Base-by-base conservation (phyloP, 2,113 vertebrate genomes). In the Rhinopomastus cyanomelas region DNA sequence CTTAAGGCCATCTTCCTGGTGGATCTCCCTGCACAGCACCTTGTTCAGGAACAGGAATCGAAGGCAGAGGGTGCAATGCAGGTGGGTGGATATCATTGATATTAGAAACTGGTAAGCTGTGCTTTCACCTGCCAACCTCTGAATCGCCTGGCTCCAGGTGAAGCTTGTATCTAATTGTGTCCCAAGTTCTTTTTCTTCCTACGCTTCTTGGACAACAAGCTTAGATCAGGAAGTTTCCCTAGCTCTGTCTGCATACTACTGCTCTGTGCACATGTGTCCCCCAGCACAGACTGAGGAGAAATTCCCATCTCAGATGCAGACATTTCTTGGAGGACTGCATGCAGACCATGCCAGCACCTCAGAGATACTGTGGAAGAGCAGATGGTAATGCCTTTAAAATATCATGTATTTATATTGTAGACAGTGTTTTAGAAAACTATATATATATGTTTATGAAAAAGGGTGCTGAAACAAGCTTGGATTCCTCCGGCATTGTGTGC, bases 11-110 rank as follows among this genome's bases (percentile, higher is more conserved):
- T 30, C 8, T 51, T 44, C 37, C 21, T 56, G 56, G 34, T 12
- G 60, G 60, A 30, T 39, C 29, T 65, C 78, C 34, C 48, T 66
- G 17, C 7, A 57, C 32, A 57, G 5, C 16, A 66, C 20, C 20
- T 37, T 67, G 29, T 27, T 84, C 39, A 78, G 49, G 32, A 68
- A 22, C 23, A 65, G 21, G 64, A 77, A n/a, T 52, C 72, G 55
- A 85, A 88, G 56, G 23, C 0, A 0, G 25, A 62, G 60, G n/a
- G 18, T 74, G 36, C 15, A 51, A 29, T 42, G n/a, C 19, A 80
- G 71, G n/a, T 1, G 0, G 9, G 19, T 44, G 26, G 23, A 5
- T 30, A 15, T 30, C 0, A 4, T 26, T 48, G 20, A 8, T 49
- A 11, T 64, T 29, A 60, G 69, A 84, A 74, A 68, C 9, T 4